Evolutionary conservation across 2,113 vertebrate genomes (phyloP).

Genomic region (Spermophilus dauricus): DNA sequence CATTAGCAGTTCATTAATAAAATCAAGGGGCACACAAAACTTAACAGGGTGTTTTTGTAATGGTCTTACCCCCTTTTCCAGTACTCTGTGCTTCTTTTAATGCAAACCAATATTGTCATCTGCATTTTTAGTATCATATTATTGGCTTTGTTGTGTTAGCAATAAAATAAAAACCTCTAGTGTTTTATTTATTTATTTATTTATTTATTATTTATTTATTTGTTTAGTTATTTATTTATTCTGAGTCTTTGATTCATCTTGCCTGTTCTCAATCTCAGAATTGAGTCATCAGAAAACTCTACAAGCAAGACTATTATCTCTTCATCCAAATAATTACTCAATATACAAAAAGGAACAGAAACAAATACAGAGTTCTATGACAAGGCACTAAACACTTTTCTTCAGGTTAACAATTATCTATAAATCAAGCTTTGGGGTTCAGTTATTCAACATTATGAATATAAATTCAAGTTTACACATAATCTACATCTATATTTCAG

Average conservation of each 20-base stretch:
- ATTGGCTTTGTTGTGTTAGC: not conserved
- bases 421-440: not conserved
- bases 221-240: too few relatives aligned
- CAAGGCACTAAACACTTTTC: not conserved
- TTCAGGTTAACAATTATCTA: slow-evolving; percentile 12
- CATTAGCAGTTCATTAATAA: not conserved
- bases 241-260: slow-evolving; percentile 21
- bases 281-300: slow-evolving; percentile 39
- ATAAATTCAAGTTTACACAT: not conserved
- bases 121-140: not conserved
- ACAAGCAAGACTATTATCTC: not conserved
- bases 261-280: slow-evolving; percentile 33
- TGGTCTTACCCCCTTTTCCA: not conserved
- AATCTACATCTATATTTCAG: not conserved
- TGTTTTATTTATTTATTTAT: not conserved
- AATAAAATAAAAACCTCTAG: not conserved
- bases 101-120: not conserved
- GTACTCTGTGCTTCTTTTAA: slow-evolving; percentile 8
- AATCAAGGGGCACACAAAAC: not conserved
- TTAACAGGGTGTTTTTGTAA: slow-evolving; percentile 9
- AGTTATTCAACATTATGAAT: slow-evolving; percentile 32
- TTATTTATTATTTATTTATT: too few relatives aligned
- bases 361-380: slow-evolving; percentile 28
- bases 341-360: not conserved
- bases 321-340: slow-evolving; percentile 8